phyloP scores from a whole-genome alignment of 2,113 vertebrate genomes.

The Shinisaurus crocodilurus region DNA sequence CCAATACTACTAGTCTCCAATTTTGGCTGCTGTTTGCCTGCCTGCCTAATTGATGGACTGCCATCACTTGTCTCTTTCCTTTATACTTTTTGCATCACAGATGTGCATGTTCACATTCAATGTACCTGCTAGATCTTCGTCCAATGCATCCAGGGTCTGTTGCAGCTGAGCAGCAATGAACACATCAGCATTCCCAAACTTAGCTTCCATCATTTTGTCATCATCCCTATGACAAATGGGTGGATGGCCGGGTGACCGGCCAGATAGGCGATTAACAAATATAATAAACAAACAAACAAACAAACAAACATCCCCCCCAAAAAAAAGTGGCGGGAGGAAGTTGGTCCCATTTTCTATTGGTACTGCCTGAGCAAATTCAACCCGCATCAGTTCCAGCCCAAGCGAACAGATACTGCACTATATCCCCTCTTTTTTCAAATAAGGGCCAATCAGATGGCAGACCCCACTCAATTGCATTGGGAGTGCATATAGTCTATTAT shows the following conservation, averaged over 20 bases:
- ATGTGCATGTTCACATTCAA: background rate
- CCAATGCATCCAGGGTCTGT: conserved; percentile 78
- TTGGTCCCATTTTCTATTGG: background rate
- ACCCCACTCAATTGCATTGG: background rate
- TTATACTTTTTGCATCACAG: background rate
- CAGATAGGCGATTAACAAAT: no score
- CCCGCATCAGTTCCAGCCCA: background rate
- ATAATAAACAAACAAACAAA: no score
- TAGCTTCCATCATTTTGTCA: conserved; percentile 34
- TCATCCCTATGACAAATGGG: no score
- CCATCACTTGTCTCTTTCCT: background rate
- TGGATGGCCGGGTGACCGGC: no score
- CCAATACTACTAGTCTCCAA: background rate
- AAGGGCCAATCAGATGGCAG: background rate
- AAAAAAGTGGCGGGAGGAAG: conserved; percentile 27
- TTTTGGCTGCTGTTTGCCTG: background rate
- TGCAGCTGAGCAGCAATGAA: conserved; percentile 74
- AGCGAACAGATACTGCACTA: background rate
- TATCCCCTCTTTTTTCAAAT: background rate
- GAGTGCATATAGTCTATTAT: background rate
- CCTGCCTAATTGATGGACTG: background rate
- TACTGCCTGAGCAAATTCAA: background rate
- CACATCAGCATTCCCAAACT: conserved; percentile 63
- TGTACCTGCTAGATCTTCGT: conserved; percentile 82
- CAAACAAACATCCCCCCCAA: no score